Evolutionary conservation across 2,797 vertebrate genomes (phyloP).

Genomic region (Malurus leucopterus): DNA sequence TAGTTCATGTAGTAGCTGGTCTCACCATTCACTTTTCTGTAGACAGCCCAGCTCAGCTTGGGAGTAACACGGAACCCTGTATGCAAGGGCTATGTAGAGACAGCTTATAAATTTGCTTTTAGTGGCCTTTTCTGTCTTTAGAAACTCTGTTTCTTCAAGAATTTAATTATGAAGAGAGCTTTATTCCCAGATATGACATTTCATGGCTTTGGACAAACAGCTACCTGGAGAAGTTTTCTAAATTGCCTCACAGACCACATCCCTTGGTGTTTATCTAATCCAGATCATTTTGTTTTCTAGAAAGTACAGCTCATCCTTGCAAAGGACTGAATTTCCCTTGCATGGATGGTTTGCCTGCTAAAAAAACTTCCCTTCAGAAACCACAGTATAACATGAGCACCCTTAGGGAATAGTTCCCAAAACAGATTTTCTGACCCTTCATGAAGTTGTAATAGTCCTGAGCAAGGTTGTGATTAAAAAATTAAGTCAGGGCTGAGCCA

Average conservation of each 20-base stretch:
- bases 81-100: neutral
- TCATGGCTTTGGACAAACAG: neutral
- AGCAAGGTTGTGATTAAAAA: neutral
- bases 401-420: neutral
- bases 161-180: neutral
- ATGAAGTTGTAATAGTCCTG: neutral
- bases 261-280: neutral
- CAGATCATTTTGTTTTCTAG: neutral
- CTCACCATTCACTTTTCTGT: neutral
- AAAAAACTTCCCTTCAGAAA: neutral
- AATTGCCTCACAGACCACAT: neutral
- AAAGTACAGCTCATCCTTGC: neutral
- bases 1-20: neutral
- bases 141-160: neutral
- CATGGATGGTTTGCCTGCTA: neutral
- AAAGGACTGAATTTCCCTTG: neutral
- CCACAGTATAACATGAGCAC: neutral
- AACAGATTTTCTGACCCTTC: neutral
- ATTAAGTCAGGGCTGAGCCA: neutral
- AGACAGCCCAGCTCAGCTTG: neutral
- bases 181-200: neutral
- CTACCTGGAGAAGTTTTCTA: neutral
- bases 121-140: neutral
- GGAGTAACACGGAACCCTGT: neutral
- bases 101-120: neutral